Evolutionary conservation across 2,113 vertebrate species (phyloP).

Genomic region (Equus quagga): DNA sequence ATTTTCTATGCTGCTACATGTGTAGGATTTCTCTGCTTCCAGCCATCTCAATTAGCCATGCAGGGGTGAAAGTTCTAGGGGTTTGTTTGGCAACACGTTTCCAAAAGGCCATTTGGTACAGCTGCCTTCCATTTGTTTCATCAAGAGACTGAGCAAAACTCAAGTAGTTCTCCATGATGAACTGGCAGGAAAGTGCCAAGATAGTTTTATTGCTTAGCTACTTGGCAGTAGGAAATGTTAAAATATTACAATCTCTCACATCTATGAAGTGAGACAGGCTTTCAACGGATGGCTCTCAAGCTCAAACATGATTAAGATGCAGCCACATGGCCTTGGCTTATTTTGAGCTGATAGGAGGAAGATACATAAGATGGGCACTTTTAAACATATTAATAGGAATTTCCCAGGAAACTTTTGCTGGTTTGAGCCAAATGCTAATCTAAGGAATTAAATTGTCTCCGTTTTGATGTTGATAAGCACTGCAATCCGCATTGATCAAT

Average conservation of each 20-base stretch:
- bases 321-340: slow-evolving; percentile 47
- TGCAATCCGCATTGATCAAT: not conserved
- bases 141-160: slow-evolving; percentile 67
- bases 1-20: not conserved
- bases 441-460: slow-evolving; percentile 50
- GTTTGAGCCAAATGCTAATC: slow-evolving; percentile 50
- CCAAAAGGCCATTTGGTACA: slow-evolving; percentile 67
- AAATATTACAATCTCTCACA: slow-evolving; percentile 71
- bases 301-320: slow-evolving; percentile 69
- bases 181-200: slow-evolving; percentile 74
- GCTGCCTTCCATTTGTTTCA: slow-evolving; percentile 77
- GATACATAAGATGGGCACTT: slow-evolving; percentile 45
- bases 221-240: slow-evolving; percentile 77
- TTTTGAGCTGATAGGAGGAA: not conserved
- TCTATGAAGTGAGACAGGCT: slow-evolving; percentile 74
- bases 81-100: slow-evolving; percentile 71
- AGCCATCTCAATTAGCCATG: not conserved
- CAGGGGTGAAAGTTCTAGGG: slow-evolving; percentile 56
- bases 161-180: slow-evolving; percentile 73
- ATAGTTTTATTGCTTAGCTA: slow-evolving; percentile 81
- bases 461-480: slow-evolving; percentile 21
- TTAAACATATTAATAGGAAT: slow-evolving; percentile 52
- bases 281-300: slow-evolving; percentile 50
- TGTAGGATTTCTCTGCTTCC: not conserved
- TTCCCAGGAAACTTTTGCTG: slow-evolving; percentile 48